Conservation (phyloP, 2,888 invertebrate species). For the Nemapogon koenigi region DNA sequence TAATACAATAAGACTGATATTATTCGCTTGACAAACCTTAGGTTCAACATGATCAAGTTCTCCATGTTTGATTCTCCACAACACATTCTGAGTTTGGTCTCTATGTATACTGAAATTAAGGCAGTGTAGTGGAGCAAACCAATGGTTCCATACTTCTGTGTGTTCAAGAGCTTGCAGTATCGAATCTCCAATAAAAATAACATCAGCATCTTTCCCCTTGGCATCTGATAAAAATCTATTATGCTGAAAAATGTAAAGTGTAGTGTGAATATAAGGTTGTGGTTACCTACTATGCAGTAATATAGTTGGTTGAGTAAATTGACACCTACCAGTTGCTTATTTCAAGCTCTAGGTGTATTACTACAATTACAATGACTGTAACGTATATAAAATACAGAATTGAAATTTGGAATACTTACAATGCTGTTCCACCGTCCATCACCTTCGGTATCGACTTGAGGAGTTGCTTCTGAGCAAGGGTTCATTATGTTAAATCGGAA, state of each 20-base stretch:
- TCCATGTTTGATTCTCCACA: constrained; percentile 90
- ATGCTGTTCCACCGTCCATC: constrained; percentile 88
- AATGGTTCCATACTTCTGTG: constrained; percentile 87
- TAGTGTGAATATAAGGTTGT: too few species aligned
- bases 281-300: too few species aligned
- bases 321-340: too few species aligned
- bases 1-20: background rate
- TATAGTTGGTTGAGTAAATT: too few species aligned
- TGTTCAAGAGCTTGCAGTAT: constrained; percentile 82
- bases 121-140: constrained; percentile 91
- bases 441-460: constrained; percentile 79
- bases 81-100: constrained; percentile 86
- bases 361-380: too few species aligned
- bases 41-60: constrained; percentile 89
- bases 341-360: too few species aligned
- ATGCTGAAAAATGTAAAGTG: constrained; percentile 67
- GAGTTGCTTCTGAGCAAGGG: constrained; percentile 73
- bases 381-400: background rate
- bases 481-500: constrained; percentile 73
- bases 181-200: constrained; percentile 90
- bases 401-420: constrained; percentile 29
- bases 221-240: constrained; percentile 84
- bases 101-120: constrained; percentile 90
- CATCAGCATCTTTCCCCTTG: constrained; percentile 90
- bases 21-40: constrained; percentile 63